A percentile compares a stretch with the other conserved stretches of the same genome.
phyloP scores from a whole-genome alignment of 2,888 invertebrate genomes.

The Cerastis rubricosa region DNA sequence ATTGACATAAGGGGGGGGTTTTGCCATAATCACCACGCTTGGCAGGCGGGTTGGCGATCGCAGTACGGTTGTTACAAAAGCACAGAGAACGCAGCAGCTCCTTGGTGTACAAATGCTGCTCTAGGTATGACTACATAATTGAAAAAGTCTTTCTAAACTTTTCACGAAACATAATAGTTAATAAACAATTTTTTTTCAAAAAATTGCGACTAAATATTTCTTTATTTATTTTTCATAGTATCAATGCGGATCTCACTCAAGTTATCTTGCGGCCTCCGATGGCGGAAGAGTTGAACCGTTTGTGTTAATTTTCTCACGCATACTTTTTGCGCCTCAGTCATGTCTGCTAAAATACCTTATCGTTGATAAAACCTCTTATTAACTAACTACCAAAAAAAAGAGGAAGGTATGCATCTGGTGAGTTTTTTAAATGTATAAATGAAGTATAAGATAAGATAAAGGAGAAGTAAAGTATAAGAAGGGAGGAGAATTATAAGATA shows the following conservation, averaged over 20 bases:
- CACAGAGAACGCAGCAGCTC: too few relatives aligned
- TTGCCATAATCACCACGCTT: too few relatives aligned
- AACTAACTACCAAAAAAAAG: slow-evolving; percentile 4
- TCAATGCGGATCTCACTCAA: slow-evolving; percentile 42
- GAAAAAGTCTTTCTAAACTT: neutral
- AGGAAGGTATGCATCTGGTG: neutral
- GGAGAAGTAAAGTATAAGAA: too few relatives aligned
- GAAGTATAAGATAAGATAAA: neutral
- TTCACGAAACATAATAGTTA: neutral
- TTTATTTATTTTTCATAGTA: slow-evolving; percentile 10
- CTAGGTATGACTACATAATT: neutral
- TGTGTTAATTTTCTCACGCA: slow-evolving; percentile 69
- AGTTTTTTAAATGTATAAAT: neutral
- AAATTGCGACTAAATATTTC: neutral
- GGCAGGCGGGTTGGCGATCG: too few relatives aligned
- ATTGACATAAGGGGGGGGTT: too few relatives aligned
- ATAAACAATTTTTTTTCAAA: neutral
- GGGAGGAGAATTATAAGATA: too few relatives aligned
- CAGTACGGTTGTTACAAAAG: too few relatives aligned
- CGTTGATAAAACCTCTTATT: slow-evolving; percentile 50
- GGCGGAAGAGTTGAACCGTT: slow-evolving; percentile 60
- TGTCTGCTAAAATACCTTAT: slow-evolving; percentile 49
- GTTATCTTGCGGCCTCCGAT: slow-evolving; percentile 59
- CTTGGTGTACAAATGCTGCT: too few relatives aligned
- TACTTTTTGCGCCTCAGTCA: slow-evolving; percentile 61